phyloP scores from a whole-genome alignment of 2,888 invertebrate genomes.

The Malacosoma neustria region DNA sequence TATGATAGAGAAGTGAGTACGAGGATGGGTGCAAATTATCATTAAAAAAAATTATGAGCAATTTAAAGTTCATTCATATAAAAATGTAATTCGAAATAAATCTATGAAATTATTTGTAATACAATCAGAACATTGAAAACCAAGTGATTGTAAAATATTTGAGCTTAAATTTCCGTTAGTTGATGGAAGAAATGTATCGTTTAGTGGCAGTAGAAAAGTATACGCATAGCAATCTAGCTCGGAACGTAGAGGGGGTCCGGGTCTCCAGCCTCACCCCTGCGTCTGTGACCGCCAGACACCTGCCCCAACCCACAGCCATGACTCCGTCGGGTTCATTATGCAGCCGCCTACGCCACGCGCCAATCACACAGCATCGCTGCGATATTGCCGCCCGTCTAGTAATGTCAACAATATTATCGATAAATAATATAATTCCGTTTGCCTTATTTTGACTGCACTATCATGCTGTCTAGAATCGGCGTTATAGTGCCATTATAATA shows the following conservation, averaged over 20 bases:
- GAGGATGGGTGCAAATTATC: too few relatives aligned
- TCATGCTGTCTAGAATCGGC: too few relatives aligned
- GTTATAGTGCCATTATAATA: too few relatives aligned
- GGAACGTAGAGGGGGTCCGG: background rate
- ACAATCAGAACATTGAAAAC: too few relatives aligned
- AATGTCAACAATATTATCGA: slow-evolving; percentile 55
- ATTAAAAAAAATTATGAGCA: too few relatives aligned
- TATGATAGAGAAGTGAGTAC: too few relatives aligned
- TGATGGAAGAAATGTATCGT: background rate
- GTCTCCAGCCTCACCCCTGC: background rate
- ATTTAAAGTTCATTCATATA: too few relatives aligned
- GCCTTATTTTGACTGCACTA: too few relatives aligned
- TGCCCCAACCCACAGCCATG: slow-evolving; percentile 24
- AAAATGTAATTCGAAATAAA: too few relatives aligned
- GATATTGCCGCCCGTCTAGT: slow-evolving; percentile 63
- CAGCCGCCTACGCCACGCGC: slow-evolving; percentile 64
- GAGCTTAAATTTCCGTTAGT: background rate
- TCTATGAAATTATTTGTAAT: too few relatives aligned
- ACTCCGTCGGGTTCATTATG: slow-evolving; percentile 58
- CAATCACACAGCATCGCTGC: slow-evolving; percentile 64
- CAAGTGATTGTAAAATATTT: too few relatives aligned
- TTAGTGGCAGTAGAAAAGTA: background rate
- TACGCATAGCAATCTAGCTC: slow-evolving; percentile 9
- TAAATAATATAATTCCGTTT: too few relatives aligned
- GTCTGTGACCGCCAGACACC: slow-evolving; percentile 1